phyloP scores from a whole-genome alignment of 2,113 vertebrate genomes.

The Tachycineta bicolor region DNA sequence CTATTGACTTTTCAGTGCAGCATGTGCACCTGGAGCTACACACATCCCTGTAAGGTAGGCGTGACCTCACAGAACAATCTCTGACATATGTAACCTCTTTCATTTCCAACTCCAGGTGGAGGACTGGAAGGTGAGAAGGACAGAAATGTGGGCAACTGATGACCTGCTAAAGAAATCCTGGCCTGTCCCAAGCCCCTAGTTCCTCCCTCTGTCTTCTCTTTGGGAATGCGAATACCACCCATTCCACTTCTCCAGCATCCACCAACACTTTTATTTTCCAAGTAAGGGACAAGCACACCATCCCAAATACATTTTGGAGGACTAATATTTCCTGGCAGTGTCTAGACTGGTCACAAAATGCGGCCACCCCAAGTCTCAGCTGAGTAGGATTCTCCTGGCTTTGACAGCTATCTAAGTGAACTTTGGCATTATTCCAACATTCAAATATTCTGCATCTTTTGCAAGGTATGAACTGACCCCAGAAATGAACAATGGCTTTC shows the following conservation, averaged over 20 bases:
- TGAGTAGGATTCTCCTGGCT: background rate
- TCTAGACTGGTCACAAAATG: background rate
- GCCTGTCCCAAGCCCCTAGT: background rate
- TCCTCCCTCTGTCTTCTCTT: background rate
- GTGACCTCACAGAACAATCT: background rate
- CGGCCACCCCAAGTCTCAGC: background rate
- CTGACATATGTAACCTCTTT: background rate
- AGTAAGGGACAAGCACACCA: background rate
- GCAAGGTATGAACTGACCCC: background rate
- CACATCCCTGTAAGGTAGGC: background rate
- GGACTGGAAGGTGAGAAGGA: background rate
- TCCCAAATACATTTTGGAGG: background rate
- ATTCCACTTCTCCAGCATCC: background rate
- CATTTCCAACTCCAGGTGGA: background rate
- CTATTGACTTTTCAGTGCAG: background rate
- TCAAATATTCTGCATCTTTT: background rate
- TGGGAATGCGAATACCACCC: background rate
- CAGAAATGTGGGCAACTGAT: fast-evolving
- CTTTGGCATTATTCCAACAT: background rate
- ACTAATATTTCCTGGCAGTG: background rate
- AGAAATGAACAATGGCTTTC: background rate
- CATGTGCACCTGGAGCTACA: background rate
- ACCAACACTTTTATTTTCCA: background rate
- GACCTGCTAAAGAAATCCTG: background rate
- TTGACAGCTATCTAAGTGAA: background rate